phyloP scores from a whole-genome alignment of 2,888 invertebrate genomes.

The Aplocera efformata region DNA sequence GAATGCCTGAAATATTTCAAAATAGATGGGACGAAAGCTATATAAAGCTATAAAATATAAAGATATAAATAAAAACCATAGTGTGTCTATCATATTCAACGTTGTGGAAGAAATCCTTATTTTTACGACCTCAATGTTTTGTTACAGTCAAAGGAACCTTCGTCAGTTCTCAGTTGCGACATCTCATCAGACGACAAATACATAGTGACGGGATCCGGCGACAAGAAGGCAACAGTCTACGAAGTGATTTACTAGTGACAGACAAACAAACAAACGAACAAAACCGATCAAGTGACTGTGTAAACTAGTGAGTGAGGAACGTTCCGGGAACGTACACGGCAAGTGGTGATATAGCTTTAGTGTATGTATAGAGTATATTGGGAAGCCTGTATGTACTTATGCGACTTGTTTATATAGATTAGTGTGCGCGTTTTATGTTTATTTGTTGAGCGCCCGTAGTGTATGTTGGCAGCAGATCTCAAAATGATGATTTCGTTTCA shows the following conservation, averaged over 20 bases:
- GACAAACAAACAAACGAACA: constrained; percentile 56
- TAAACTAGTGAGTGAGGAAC: constrained; percentile 50
- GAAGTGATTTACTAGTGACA: constrained; percentile 91
- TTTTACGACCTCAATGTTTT: no score
- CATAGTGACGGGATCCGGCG: constrained; percentile 97
- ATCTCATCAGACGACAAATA: constrained; percentile 98
- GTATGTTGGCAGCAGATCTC: constrained; percentile 81
- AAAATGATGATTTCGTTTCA: constrained; percentile 79
- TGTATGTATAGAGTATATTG: constrained; percentile 74
- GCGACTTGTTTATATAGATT: constrained; percentile 80
- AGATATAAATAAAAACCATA: no score
- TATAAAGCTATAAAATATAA: no score
- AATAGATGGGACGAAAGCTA: no score
- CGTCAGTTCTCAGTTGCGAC: constrained; percentile 97
- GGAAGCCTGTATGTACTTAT: constrained; percentile 79
- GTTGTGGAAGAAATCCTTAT: no score
- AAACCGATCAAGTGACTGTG: constrained; percentile 59
- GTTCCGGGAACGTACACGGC: constrained; percentile 58
- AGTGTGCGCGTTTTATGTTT: constrained; percentile 79
- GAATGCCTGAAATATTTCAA: no score
- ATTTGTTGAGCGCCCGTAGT: constrained; percentile 80
- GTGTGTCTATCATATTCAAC: no score
- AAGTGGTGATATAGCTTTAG: constrained; percentile 78
- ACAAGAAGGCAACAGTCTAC: constrained; percentile 98
- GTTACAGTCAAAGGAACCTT: constrained; percentile 94